phyloP scores from a whole-genome alignment of 2,888 invertebrate species.

The Caenorhabditis sp. region DNA sequence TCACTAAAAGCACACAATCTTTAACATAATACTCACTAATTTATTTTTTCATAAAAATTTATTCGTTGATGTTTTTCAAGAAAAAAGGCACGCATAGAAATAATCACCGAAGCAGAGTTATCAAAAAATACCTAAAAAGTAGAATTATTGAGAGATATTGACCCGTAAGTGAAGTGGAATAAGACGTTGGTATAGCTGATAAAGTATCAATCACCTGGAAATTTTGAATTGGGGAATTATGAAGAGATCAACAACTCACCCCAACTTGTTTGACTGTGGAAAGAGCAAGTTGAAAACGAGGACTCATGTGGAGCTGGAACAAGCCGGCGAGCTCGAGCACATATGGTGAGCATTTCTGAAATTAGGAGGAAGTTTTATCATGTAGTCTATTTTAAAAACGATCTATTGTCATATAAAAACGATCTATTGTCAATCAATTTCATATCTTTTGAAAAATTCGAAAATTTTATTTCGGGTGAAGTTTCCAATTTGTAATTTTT shows the following conservation, averaged over 20 bases:
- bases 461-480: no score
- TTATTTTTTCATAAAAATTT: not conserved
- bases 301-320: constrained; percentile 58
- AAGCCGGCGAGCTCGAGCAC: constrained; percentile 58
- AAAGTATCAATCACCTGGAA: constrained; percentile 10
- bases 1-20: not conserved
- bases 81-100: constrained; percentile 1
- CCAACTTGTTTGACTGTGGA: constrained; percentile 66
- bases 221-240: constrained; percentile 11
- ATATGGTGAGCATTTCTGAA: constrained; percentile 62
- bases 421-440: no score
- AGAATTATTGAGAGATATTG: not conserved
- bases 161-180: not conserved
- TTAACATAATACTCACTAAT: not conserved
- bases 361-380: no score
- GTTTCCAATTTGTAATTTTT: no score
- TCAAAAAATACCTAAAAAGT: constrained; percentile 2
- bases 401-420: no score
- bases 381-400: no score
- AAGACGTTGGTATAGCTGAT: not conserved
- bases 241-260: constrained; percentile 9
- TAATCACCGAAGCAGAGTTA: constrained; percentile 5
- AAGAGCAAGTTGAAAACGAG: constrained; percentile 65
- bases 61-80: not conserved
- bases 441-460: no score